These are phyloP conservation scores for Acronicta alni DNA, from an alignment of 2,888 invertebrate genomes.

Conservation along the genomic window DNA sequence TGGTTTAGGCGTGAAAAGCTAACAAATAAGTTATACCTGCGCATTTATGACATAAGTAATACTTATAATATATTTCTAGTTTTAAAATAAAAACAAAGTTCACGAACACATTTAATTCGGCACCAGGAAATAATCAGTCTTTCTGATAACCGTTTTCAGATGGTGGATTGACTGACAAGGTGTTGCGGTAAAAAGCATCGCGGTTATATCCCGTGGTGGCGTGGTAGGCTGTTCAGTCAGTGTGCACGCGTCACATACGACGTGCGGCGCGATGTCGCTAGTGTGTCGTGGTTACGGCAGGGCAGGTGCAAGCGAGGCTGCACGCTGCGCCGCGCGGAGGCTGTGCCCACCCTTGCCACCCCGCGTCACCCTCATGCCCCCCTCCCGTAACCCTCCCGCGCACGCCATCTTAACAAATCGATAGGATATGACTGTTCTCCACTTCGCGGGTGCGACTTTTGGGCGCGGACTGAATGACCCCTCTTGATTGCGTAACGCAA, in stretches of 20 bases:
- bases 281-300: constrained; percentile 78
- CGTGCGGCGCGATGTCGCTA: constrained; percentile 70
- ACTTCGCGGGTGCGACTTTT: constrained; percentile 87
- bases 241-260: constrained; percentile 53
- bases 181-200: constrained; percentile 13
- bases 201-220: constrained; percentile 28
- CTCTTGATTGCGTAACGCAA: constrained; percentile 81
- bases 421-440: constrained; percentile 90
- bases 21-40: neutral
- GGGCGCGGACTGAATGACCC: constrained; percentile 87
- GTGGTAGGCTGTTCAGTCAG: constrained; percentile 43
- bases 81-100: constrained; percentile 3
- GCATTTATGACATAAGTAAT: too few relatives aligned
- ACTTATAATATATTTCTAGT: too few relatives aligned
- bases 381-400: constrained; percentile 73
- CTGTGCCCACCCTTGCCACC: constrained; percentile 78
- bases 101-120: neutral
- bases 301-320: constrained; percentile 87
- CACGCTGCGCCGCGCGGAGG: constrained; percentile 85
- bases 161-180: constrained; percentile 27
- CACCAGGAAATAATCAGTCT: constrained; percentile 5
- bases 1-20: neutral
- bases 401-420: constrained; percentile 90
- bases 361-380: constrained; percentile 70
- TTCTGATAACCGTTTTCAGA: constrained; percentile 37